phyloP scores from a whole-genome alignment of 1,140 invertebrate genomes.

The Prorops nasuta region DNA sequence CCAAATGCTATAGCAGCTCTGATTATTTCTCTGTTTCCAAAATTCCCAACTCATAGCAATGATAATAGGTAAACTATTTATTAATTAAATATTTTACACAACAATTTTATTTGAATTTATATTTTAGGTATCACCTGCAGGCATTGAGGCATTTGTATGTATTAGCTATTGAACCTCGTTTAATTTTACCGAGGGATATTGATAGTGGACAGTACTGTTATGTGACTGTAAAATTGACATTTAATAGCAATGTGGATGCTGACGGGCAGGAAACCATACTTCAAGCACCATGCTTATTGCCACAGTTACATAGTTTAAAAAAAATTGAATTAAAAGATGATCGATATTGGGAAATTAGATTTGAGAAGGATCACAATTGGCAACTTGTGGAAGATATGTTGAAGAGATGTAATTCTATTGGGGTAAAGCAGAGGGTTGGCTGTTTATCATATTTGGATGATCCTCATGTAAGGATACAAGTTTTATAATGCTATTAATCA shows the following conservation, averaged over 20 bases:
- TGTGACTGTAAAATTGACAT: conserved; percentile 69
- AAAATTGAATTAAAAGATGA: conserved; percentile 79
- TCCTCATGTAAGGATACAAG: conserved; percentile 61
- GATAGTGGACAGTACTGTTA: conserved; percentile 77
- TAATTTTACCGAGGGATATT: conserved; percentile 85
- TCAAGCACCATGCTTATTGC: conserved; percentile 82
- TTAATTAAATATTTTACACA: background rate
- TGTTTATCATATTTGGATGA: conserved; percentile 86
- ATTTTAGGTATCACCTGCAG: conserved; percentile 85
- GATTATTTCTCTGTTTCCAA: conserved; percentile 91
- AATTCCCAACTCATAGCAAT: conserved; percentile 93
- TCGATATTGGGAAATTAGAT: conserved; percentile 84
- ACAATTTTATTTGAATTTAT: background rate
- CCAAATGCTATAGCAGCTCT: conserved; percentile 84
- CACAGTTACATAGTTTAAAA: conserved; percentile 74
- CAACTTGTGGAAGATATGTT: conserved; percentile 74
- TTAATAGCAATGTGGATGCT: conserved; percentile 54
- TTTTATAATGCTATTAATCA: conserved; percentile 1
- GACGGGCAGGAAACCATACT: conserved; percentile 60
- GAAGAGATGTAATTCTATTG: conserved; percentile 68
- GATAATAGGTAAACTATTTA: conserved; percentile 75
- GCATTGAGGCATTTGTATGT: conserved; percentile 95
- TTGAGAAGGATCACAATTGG: conserved; percentile 81
- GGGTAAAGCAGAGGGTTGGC: conserved; percentile 86
- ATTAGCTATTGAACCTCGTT: conserved; percentile 82